Evolutionary conservation across 2,888 invertebrate species (phyloP).

Genomic region (Platypus cylindrus): DNA sequence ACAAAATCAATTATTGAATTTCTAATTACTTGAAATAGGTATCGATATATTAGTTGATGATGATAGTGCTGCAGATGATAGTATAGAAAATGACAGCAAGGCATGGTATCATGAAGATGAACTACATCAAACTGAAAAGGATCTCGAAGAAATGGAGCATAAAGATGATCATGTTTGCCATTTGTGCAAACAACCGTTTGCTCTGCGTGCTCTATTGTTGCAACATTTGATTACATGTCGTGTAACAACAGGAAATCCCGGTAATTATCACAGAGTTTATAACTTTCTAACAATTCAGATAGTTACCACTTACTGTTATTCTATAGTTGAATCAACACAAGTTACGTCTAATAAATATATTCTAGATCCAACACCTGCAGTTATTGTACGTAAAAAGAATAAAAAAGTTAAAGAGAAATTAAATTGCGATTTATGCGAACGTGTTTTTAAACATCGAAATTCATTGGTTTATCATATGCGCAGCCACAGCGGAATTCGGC

Average conservation of each 20-base stretch:
- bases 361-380: conserved; percentile 22
- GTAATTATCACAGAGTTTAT: conserved; percentile 13
- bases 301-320: background rate
- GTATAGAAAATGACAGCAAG: conserved; percentile 29
- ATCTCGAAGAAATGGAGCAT: conserved; percentile 35
- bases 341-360: conserved; percentile 3
- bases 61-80: conserved; percentile 18
- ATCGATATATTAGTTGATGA: conserved; percentile 62
- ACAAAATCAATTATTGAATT: too few species aligned
- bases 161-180: conserved; percentile 33
- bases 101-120: conserved; percentile 36
- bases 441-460: conserved; percentile 69
- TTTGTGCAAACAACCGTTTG: conserved; percentile 33
- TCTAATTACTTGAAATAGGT: too few species aligned
- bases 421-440: conserved; percentile 52
- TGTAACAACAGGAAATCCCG: conserved; percentile 25
- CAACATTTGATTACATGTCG: conserved; percentile 34
- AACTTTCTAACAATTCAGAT: background rate
- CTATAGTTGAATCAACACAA: background rate
- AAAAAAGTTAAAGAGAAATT: conserved; percentile 26
- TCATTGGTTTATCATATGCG: conserved; percentile 73
- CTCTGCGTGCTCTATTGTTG: conserved; percentile 29
- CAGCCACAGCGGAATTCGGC: conserved; percentile 60
- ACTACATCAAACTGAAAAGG: conserved; percentile 35
- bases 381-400: conserved; percentile 31